Evolutionary conservation across 2,113 vertebrate genomes (phyloP).

Genomic region (Canis aureus): DNA sequence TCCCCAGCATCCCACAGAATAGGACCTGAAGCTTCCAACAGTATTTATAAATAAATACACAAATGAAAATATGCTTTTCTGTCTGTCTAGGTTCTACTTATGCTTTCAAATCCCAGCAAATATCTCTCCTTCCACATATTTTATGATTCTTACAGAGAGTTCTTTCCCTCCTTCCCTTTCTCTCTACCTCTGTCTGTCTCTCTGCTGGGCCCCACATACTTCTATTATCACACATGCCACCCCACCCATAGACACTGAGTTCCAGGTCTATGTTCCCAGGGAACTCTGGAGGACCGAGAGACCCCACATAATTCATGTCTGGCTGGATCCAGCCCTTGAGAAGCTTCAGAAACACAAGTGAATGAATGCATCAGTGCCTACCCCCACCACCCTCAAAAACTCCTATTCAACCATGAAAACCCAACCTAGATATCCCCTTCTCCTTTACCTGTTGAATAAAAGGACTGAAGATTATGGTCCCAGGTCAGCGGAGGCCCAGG

Average conservation of each 20-base stretch:
- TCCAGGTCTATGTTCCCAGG: neutral
- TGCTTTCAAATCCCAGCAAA: neutral
- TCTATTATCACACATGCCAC: neutral
- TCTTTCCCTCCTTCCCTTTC: neutral
- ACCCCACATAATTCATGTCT: neutral
- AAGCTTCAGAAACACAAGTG: neutral
- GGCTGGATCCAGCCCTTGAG: neutral
- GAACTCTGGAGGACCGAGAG: neutral
- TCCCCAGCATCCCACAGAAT: neutral
- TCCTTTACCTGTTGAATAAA: neutral
- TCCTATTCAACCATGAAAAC: conserved; percentile 17
- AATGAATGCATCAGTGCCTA: neutral
- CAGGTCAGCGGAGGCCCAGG: rapidly evolving
- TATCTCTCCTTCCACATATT: neutral
- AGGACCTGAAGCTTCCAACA: neutral
- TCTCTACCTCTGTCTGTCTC: neutral
- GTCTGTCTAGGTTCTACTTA: neutral
- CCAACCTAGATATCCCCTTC: neutral
- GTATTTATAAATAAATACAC: neutral
- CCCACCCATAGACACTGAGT: neutral
- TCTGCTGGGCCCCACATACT: neutral
- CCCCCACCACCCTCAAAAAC: neutral
- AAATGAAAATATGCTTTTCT: neutral
- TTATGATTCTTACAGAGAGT: neutral
- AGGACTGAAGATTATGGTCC: rapidly evolving